Conservation (phyloP, 2,888 invertebrate genomes). For the Keiferia lycopersicella region DNA sequence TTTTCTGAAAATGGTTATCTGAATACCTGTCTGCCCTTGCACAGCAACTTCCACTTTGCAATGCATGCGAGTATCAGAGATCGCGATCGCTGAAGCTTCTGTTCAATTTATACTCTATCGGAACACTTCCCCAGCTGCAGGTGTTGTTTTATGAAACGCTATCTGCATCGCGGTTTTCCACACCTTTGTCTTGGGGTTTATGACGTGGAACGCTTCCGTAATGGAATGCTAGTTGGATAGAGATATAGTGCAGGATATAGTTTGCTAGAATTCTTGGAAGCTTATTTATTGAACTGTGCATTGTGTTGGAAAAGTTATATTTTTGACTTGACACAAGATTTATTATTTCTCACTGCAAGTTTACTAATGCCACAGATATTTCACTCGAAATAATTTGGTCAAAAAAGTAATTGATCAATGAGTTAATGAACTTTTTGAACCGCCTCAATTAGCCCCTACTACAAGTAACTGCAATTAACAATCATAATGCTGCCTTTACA, state of each 20-base stretch:
- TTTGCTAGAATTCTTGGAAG: neutral
- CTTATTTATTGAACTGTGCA: neutral
- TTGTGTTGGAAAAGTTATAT: neutral
- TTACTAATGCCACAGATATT: too few species aligned
- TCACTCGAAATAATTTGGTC: too few species aligned
- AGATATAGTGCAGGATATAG: neutral
- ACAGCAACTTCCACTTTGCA: constrained; percentile 16
- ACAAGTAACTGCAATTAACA: too few species aligned
- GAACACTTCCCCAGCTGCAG: constrained; percentile 12
- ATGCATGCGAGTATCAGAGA: constrained; percentile 23
- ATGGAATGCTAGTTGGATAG: constrained; percentile 1
- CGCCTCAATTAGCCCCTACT: too few species aligned
- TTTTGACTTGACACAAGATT: too few species aligned
- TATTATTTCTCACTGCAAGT: neutral
- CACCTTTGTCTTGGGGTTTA: constrained; percentile 2
- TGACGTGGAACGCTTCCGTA: neutral
- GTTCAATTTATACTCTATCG: constrained; percentile 24
- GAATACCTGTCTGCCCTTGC: neutral
- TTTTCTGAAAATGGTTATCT: neutral
- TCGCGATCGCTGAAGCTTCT: constrained; percentile 17
- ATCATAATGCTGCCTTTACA: too few species aligned
- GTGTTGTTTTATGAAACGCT: constrained; percentile 11
- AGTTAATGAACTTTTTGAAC: too few species aligned
- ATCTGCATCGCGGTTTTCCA: neutral
- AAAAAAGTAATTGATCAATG: too few species aligned